Conservation (phyloP, 2,797 vertebrate species). For the Cirrhinus molitorella region DNA sequence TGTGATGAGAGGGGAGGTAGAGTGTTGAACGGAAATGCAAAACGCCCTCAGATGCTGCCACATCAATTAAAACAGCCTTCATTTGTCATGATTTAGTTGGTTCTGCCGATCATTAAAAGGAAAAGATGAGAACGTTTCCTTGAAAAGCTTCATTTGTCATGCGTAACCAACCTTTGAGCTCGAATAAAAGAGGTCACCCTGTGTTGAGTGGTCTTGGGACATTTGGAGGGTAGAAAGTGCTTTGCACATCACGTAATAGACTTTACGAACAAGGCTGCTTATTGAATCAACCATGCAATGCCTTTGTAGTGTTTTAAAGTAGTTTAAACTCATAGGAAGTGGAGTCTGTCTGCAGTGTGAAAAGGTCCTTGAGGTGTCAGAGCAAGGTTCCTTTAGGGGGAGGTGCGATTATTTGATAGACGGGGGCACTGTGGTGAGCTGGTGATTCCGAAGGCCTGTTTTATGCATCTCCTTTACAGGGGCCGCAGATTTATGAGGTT, state of each 20-base stretch:
- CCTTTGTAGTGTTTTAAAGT: neutral
- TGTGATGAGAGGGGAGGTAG: conserved; percentile 55
- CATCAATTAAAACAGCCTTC: conserved; percentile 77
- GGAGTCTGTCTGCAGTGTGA: conserved; percentile 32
- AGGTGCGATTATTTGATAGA: conserved; percentile 25
- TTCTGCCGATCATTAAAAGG: conserved; percentile 70
- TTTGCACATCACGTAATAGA: conserved; percentile 4
- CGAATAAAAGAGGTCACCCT: conserved; percentile 61
- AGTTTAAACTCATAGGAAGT: conserved; percentile 25
- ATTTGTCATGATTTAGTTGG: conserved; percentile 77
- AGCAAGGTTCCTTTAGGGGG: conserved; percentile 37
- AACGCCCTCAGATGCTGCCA: conserved; percentile 71
- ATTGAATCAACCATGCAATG: neutral
- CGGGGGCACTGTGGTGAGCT: conserved; percentile 6
- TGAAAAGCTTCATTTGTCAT: conserved; percentile 41
- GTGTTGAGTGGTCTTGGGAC: conserved; percentile 48
- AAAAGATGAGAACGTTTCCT: conserved; percentile 62
- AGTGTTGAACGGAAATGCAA: conserved; percentile 64
- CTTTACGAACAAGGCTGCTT: neutral
- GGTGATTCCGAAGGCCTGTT: conserved; percentile 27
- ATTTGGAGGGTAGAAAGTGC: conserved; percentile 32
- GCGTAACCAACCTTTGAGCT: conserved; percentile 43
- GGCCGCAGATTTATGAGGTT: conserved; percentile 26
- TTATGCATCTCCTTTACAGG: conserved; percentile 36
- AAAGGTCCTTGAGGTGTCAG: conserved; percentile 71